Conservation (phyloP, 1,140 invertebrate species). For the Notospermus geniculatus region DNA sequence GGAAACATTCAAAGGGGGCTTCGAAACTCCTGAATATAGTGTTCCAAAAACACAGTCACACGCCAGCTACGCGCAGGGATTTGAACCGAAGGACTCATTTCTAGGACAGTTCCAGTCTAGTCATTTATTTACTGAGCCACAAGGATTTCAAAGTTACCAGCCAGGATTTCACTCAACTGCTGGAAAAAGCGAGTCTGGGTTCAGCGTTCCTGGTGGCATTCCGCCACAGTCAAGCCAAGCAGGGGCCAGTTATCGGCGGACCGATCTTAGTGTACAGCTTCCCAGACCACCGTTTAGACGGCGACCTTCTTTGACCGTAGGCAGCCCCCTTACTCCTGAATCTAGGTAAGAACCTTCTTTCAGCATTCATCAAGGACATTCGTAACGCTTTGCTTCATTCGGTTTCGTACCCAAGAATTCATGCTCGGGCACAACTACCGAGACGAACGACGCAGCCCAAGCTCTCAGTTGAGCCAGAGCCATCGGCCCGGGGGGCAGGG, state of each 20-base stretch:
- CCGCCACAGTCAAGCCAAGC: constrained; percentile 31
- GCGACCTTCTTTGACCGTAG: constrained; percentile 42
- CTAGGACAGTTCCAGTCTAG: constrained; percentile 23
- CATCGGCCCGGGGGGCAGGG: background rate
- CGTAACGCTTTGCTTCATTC: constrained; percentile 1
- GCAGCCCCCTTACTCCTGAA: constrained; percentile 41
- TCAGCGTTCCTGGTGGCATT: constrained; percentile 29
- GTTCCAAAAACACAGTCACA: background rate
- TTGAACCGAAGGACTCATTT: constrained; percentile 21
- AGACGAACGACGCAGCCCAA: background rate
- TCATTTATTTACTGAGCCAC: constrained; percentile 12
- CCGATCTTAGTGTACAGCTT: constrained; percentile 28
- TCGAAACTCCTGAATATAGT: constrained; percentile 1
- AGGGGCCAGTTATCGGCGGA: constrained; percentile 16
- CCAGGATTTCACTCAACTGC: constrained; percentile 11
- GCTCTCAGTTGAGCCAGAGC: background rate
- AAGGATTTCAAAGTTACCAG: constrained; percentile 7
- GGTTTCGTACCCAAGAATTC: background rate
- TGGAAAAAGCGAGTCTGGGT: constrained; percentile 22
- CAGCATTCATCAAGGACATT: constrained; percentile 47
- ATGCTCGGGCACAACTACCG: background rate
- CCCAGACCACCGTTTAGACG: constrained; percentile 31
- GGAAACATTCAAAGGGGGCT: background rate
- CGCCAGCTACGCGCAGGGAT: background rate
- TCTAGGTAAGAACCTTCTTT: constrained; percentile 20